phyloP scores from a whole-genome alignment of 1,140 invertebrate genomes.

The Panagrolaimus sp. region DNA sequence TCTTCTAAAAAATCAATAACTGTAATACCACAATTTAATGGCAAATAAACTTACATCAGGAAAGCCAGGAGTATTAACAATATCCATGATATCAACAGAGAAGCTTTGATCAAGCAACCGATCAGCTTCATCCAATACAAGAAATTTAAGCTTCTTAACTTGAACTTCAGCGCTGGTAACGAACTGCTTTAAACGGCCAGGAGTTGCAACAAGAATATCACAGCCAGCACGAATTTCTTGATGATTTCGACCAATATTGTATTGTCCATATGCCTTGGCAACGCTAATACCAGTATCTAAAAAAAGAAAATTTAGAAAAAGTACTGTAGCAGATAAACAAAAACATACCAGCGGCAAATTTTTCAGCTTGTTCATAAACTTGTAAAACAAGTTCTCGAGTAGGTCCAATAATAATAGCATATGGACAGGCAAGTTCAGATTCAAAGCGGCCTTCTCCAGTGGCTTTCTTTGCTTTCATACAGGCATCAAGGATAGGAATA shows the following conservation, averaged over 20 bases:
- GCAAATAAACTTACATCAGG: slow-evolving; percentile 30
- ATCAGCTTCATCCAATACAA: slow-evolving; percentile 91
- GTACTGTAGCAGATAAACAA: neutral
- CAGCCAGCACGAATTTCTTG: slow-evolving; percentile 12
- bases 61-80: slow-evolving; percentile 28
- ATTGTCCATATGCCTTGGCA: slow-evolving; percentile 38
- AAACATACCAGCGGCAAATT: slow-evolving; percentile 77
- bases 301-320: slow-evolving; percentile 21
- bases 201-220: slow-evolving; percentile 64
- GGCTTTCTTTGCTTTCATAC: slow-evolving; percentile 68
- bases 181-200: slow-evolving; percentile 81
- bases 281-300: slow-evolving; percentile 40
- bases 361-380: slow-evolving; percentile 90
- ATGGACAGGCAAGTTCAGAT: slow-evolving; percentile 62
- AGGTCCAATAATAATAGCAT: slow-evolving; percentile 85
- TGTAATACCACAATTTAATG: slow-evolving; percentile 7
- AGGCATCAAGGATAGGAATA: slow-evolving; percentile 88
- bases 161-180: slow-evolving; percentile 66
- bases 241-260: slow-evolving; percentile 27
- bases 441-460: slow-evolving; percentile 40
- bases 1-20: slow-evolving; percentile 40
- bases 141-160: slow-evolving; percentile 70
- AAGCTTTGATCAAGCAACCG: slow-evolving; percentile 75
- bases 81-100: slow-evolving; percentile 44
- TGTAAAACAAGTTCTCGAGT: slow-evolving; percentile 91